Base-by-base conservation (phyloP, 2,888 invertebrate genomes). In the Heliconius charithonia region DNA sequence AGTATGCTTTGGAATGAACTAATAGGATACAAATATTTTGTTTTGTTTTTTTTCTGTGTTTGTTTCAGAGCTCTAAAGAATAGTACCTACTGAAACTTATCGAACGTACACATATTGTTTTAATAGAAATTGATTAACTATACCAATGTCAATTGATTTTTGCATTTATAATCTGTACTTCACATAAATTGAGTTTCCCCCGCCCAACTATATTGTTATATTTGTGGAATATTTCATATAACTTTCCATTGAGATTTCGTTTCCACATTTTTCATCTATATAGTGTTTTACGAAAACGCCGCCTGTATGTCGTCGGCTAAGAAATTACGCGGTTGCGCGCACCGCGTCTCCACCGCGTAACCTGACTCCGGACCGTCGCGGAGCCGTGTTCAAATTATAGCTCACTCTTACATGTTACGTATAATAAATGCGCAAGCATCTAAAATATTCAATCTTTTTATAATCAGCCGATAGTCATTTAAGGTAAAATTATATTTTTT, bases 301-400 rank as follows among this genome's bases (percentile, higher is more conserved):
- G 75, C 51, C 66, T 76, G 69, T 67, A 62, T 45, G 63, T 63
- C 63, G 74, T 75, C 63, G 80, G 85, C 85, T 84, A 85, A 83
- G 87, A 91, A 92, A 93, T 92, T 92, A 91, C 90, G 91, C 90
- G 89, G 88, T 89, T 87, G 91, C 91, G 91, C 92, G 90, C 92
- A 89, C 91, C 89, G 88, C 85, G 83, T 76, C 80, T 81, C 83
- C 83, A 90, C 92, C 91, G 90, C 91, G 92, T 89, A 93, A 93
- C 87, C 83, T 87, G 92, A 93, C 84, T 82, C 88, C 84, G 62
- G 19, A 72, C 79, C 66, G 82, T 81, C 80, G 73, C 80, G 81
- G 78, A 83, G 81, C 75, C 78, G 62, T 74, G 78, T 76, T 80
- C 76, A 75, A 76, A 80, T 81, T 81, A 80, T 80, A 78, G 80